Evolutionary conservation across 37 sponge, comb jelly and placozoan species (phyloP).

Genomic region (Crambe crambe): DNA sequence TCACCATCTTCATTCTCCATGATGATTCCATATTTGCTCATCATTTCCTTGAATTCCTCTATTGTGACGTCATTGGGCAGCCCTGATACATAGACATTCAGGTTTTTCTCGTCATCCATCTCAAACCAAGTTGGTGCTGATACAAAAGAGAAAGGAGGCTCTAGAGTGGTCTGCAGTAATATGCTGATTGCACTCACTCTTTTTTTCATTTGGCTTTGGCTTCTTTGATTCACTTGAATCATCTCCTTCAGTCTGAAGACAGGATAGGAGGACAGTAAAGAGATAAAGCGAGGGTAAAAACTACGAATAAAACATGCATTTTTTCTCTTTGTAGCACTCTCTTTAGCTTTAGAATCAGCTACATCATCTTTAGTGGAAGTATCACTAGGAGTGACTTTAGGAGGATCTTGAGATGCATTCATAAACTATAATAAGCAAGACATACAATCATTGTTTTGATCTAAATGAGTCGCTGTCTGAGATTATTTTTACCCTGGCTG

Average conservation of each 20-base stretch:
- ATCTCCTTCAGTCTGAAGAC: slow-evolving; percentile 4
- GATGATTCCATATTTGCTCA: slow-evolving; percentile 93
- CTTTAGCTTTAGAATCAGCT: background rate
- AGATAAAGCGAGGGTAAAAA: too few species aligned
- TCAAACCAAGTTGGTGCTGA: slow-evolving; percentile 86
- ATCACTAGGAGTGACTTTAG: too few species aligned
- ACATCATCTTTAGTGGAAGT: too few species aligned
- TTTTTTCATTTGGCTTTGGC: slow-evolving; percentile 6
- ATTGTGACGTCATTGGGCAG: slow-evolving; percentile 78
- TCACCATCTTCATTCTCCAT: slow-evolving; percentile 82
- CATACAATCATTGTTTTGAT: too few species aligned
- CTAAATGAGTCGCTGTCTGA: too few species aligned
- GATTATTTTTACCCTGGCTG: background rate
- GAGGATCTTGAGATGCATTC: too few species aligned
- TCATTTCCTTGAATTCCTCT: slow-evolving; percentile 84
- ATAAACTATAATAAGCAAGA: too few species aligned
- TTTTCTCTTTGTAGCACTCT: background rate
- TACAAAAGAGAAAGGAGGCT: background rate
- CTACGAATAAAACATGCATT: background rate
- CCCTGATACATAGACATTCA: slow-evolving; percentile 89
- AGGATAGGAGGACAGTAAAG: too few species aligned
- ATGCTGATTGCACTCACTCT: background rate
- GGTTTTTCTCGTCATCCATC: slow-evolving; percentile 82
- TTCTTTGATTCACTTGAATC: background rate
- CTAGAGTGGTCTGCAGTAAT: background rate